phyloP scores from a whole-genome alignment of 2,113 vertebrate species.

The Tachysurus fulvidraco region DNA sequence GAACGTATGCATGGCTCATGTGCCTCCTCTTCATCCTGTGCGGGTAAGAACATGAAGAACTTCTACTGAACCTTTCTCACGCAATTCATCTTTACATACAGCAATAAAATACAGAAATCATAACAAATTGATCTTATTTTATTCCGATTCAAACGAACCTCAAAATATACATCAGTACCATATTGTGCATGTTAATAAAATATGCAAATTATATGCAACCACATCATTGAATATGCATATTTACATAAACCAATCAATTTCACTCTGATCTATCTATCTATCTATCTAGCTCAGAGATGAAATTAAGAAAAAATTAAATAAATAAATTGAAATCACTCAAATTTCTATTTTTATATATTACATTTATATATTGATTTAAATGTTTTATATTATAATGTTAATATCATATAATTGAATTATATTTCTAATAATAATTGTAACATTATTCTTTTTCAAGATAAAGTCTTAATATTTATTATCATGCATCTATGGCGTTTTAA shows the following conservation, averaged over 20 bases:
- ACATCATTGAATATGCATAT: neutral
- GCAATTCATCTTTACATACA: neutral
- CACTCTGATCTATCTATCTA: neutral
- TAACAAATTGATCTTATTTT: neutral
- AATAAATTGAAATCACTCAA: too few relatives aligned
- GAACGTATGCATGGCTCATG: constrained; percentile 74
- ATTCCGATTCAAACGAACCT: neutral
- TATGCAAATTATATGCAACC: neutral
- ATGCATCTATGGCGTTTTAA: neutral
- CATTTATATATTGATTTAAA: too few relatives aligned
- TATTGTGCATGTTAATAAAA: neutral
- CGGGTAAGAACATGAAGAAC: constrained; percentile 62
- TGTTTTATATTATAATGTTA: too few relatives aligned
- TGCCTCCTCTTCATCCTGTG: constrained; percentile 75
- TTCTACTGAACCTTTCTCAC: neutral
- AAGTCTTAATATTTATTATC: neutral
- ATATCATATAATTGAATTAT: too few relatives aligned
- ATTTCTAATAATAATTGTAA: too few relatives aligned
- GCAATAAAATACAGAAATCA: neutral
- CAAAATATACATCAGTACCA: neutral
- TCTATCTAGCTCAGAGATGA: neutral
- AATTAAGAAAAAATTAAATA: neutral
- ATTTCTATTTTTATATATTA: too few relatives aligned
- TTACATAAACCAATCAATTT: neutral
- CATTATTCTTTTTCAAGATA: too few relatives aligned